A percentile compares a stretch with the other conserved stretches of the same genome.
Conservation (phyloP, 2,113 vertebrate genomes). For the Chaenocephalus aceratus region DNA sequence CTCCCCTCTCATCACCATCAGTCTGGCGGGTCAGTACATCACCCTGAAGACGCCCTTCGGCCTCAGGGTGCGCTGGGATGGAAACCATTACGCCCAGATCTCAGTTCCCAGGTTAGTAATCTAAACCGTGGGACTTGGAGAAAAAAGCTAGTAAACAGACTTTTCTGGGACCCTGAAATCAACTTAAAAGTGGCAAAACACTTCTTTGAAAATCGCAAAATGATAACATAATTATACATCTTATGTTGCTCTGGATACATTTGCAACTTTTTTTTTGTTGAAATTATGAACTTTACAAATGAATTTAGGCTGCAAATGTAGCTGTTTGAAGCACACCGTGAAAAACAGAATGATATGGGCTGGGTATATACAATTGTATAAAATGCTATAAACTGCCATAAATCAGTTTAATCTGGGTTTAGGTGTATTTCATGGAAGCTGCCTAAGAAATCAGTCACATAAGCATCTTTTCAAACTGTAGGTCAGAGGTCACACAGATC, state of each 20-base stretch:
- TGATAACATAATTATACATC: background rate
- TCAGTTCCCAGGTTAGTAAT: slow-evolving; percentile 81
- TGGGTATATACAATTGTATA: background rate
- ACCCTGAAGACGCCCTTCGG: slow-evolving; percentile 83
- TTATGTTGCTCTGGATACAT: background rate
- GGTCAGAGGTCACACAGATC: slow-evolving; percentile 3
- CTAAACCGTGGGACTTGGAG: too few relatives aligned
- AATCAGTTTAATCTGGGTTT: background rate
- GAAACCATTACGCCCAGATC: slow-evolving; percentile 85
- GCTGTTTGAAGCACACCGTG: background rate
- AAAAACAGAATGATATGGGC: background rate
- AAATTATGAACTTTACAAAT: background rate
- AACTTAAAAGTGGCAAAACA: background rate
- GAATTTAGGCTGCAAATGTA: background rate
- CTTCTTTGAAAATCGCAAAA: background rate
- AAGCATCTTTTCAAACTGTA: background rate
- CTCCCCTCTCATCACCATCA: slow-evolving; percentile 75
- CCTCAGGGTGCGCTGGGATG: slow-evolving; percentile 86
- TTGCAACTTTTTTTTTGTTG: background rate
- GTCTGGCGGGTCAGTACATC: slow-evolving; percentile 84
- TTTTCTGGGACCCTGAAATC: background rate
- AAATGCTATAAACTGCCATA: background rate
- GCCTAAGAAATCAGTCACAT: slow-evolving; percentile 1
- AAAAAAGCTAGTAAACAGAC: background rate
- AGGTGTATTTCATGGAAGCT: background rate